These are phyloP conservation scores for Nomia melanderi DNA, from an alignment of 1,140 invertebrate genomes.

Conservation along the genomic window DNA sequence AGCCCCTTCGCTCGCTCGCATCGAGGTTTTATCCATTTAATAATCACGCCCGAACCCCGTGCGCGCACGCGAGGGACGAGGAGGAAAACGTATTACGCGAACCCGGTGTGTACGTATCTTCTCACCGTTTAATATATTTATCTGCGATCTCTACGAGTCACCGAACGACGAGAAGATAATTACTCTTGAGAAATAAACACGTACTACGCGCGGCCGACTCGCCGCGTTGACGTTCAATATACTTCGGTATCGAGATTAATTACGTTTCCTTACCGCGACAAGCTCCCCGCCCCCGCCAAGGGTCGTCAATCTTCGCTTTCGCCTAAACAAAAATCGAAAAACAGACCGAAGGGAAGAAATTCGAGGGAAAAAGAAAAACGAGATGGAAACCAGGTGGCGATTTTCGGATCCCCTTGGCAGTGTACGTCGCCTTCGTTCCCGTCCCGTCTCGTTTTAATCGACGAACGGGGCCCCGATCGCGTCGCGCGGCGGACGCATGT, in stretches of 20 bases:
- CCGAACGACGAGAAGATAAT: conserved; percentile 62
- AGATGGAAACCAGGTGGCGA: neutral
- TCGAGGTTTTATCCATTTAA: conserved; percentile 56
- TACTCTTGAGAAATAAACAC: conserved; percentile 59
- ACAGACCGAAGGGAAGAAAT: no score
- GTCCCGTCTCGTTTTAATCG: neutral
- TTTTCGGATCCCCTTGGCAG: conserved; percentile 15
- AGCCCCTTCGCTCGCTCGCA: neutral
- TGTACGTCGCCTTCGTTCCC: neutral
- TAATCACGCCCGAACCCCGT: conserved; percentile 43
- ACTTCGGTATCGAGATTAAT: conserved; percentile 53
- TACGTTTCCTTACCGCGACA: conserved; percentile 39
- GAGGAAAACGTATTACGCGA: conserved; percentile 11
- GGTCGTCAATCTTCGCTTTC: neutral
- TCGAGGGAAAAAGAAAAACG: neutral
- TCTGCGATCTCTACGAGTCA: conserved; percentile 61
- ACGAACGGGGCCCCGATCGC: conserved; percentile 3
- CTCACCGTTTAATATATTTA: conserved; percentile 67
- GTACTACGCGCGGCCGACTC: neutral
- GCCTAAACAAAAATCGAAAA: no score
- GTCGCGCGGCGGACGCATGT: conserved; percentile 37
- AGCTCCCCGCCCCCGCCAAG: conserved; percentile 23
- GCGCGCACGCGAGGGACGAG: neutral
- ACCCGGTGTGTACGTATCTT: conserved; percentile 14
- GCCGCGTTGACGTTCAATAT: conserved; percentile 27